Percentiles rank a stretch among this genome's conserved stretches.
phyloP scores from a whole-genome alignment of 35 echinoderm and acorn worm species.

The Nesometra sesokonis region DNA sequence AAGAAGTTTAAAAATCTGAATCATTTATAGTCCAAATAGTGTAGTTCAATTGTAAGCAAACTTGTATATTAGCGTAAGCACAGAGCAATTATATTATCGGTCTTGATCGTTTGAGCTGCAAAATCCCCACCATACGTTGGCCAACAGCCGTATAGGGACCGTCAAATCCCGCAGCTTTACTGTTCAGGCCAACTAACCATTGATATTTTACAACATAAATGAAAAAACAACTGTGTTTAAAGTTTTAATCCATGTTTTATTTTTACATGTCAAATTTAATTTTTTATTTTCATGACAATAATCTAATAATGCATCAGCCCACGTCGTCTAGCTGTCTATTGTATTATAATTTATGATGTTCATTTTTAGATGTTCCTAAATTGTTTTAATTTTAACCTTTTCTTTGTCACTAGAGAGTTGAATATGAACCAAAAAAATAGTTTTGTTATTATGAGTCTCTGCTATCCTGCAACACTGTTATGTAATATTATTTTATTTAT shows the following conservation, averaged over 20 bases:
- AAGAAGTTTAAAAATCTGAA: too few relatives aligned
- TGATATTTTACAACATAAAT: background rate
- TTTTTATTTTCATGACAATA: background rate
- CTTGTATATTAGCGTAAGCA: too few relatives aligned
- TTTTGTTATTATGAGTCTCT: too few relatives aligned
- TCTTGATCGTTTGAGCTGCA: background rate
- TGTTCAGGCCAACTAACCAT: background rate
- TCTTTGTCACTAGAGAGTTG: too few relatives aligned
- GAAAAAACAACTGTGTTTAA: background rate
- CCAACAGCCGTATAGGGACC: background rate
- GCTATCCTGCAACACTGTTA: too few relatives aligned
- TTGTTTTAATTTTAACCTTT: background rate
- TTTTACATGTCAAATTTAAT: background rate
- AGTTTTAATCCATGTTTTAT: background rate
- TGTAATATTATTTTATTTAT: too few relatives aligned
- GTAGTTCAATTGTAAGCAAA: too few relatives aligned
- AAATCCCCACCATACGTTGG: background rate
- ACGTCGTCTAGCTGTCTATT: background rate
- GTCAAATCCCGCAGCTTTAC: background rate
- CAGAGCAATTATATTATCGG: background rate
- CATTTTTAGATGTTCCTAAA: background rate
- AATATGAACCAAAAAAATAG: too few relatives aligned
- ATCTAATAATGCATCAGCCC: background rate
- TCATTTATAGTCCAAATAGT: too few relatives aligned
- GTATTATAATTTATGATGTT: background rate